Base-by-base conservation (phyloP, 2,797 vertebrate genomes). In the Ambastaia sidthimunki region DNA sequence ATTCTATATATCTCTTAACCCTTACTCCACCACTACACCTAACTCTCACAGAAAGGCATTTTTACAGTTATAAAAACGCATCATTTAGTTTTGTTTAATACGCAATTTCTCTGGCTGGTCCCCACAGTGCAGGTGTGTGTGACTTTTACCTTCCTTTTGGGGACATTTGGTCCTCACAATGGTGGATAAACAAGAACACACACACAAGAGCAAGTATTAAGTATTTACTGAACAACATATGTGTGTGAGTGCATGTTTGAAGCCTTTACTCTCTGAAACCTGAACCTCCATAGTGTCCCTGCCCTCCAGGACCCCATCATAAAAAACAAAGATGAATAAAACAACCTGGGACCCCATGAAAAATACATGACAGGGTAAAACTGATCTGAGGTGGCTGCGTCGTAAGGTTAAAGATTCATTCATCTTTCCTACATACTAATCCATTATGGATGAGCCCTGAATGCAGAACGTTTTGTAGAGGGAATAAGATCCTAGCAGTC, bases 331-430 rank as follows among this genome's bases (percentile, higher is more conserved):
- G 65, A 63, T 72, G 34, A 80, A 80, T 83, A 71, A 83, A 76
- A 68, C 60, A 76, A 78, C 69, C n/a, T 37, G 41, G 60, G 71
- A 44, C 11, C 21, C 60, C 76, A 82, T 83, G 82, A 80, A 80
- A 83, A 80, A 80, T 76, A 65, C 81, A 82, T 82, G 54, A 69
- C 76, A 63, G 76, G 25, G 71, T 74, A 75, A 75, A 74, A 65
- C 44, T 79, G 76, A 82, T 82, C 81, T 82, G 66, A 82, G 65
- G 41, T 59, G 67, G 62, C 28, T 63, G 41, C 19, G 25, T 80
- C 74, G 44, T 67, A 74, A 83, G 82, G 72, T 72, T 80, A 83
- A 83, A 73, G 44, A 80, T 83, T 83, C 57, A 80, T 83, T 80
- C 73, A 68, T 59, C 72, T 44, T 66, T 57, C 50, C 75, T 63